Evolutionary conservation across 2,113 vertebrate genomes (phyloP), one percentile per base, ranked within the genome.

Genomic region (Archocentrus centrarchus): DNA sequence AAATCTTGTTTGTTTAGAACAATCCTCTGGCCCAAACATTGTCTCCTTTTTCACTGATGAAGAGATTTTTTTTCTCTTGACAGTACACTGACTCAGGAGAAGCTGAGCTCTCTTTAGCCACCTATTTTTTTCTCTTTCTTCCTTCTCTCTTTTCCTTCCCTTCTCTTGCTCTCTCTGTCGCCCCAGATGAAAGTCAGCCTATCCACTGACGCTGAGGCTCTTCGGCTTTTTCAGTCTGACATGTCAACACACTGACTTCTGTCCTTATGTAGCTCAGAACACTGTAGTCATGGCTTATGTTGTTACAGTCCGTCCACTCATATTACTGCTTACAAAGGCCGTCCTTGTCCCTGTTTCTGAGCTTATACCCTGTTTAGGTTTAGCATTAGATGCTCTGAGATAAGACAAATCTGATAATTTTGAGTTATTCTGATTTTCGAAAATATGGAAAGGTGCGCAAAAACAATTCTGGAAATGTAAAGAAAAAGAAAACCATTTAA

Each of bases 161-260:
- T 6, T 86, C 50, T 61, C 55, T 39, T 37, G 11, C 57, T 82
- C 58, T 59, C 73, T 60, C 78, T 63, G 58, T 82, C 30, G 2
- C 57, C 62, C 37, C 47, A 87, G 35, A 86, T 80, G 32, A 83
- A 75, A 79, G 44, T 82, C 79, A 66, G 35, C 76, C 63, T 22
- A 57, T 75, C 11, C 44, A 88, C 59, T 75, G 79, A 85, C 5
- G 5, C 68, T 66, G 17, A 58, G 24, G 83, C 81, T 83, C 78
- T 77, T 63, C 22, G 61, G 78, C 80, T 75, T 75, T 80, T 81
- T 44, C 79, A 90, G 81, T 41, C 63, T 63, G 75, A 80, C 70
- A 61, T 70, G 81, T 79, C 50, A 18, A 87, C 90, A 88, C 77
- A 63, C 30, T 82, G 79, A 90, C 86, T 91, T 91, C 64, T 89